Base-by-base conservation (phyloP, 2,113 vertebrate species). In the Trichechus manatus region DNA sequence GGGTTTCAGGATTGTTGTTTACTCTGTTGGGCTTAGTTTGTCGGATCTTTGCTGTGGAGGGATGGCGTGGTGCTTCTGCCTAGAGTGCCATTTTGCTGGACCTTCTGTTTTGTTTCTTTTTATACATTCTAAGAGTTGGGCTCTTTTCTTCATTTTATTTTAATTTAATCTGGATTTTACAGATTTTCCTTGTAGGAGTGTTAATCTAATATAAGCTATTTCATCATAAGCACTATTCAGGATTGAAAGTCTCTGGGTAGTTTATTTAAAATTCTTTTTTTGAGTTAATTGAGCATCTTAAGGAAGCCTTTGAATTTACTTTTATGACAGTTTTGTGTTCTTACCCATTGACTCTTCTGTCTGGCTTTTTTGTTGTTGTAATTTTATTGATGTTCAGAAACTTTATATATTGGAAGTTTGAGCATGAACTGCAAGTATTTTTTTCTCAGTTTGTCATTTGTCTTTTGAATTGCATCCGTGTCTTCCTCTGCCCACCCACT, bases 241-340 rank as follows among this genome's bases (percentile, higher is more conserved):
- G 70, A 78, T 36, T 61, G 50, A 19, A 78, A 79, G 31, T 94
- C 23, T 94, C 39, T 68, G 23, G 68, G 15, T 39, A 64, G 25
- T 78, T 33, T 85, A 50, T 44, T 91, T 85, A 63, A 79, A 78
- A 85, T 70, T 90, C 3, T 75, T 85, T 93, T 80, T 59, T 59
- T 59, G 27, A 70, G 9, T 39, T 27, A 70, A 15, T 19, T n/a
- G 61, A 61, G 19, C 20, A 47, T 70, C 36, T 78, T 68, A 47
- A 0, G 19, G 22, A 61, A 61, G n/a, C 1, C 14, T 85, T 79
- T 39, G 68, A 31, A 61, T 47, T 66, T n/a, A 70, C 31, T 61
- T 59, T 44, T 13, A 25, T 36, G 6, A 13, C 63, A 79, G 33
- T 7, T 31, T 10, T 50, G 33, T 79, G 27, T 70, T 85, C 13